Evolutionary conservation across 2,888 invertebrate genomes (phyloP).

Genomic region (Panorpa germanica): DNA sequence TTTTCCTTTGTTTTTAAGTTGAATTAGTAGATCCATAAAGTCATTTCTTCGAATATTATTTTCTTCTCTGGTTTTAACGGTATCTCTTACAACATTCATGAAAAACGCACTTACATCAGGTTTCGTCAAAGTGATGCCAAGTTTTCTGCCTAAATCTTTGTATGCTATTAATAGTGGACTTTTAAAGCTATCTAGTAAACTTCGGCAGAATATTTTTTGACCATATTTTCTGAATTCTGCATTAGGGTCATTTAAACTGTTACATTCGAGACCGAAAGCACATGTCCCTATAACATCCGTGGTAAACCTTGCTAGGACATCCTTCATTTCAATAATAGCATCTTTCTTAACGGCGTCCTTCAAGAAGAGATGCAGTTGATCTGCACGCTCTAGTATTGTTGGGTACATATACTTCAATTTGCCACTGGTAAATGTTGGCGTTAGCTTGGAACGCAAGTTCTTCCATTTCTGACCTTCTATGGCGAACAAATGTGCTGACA

Average conservation of each 20-base stretch:
- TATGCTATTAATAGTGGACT: neutral
- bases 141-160: constrained; percentile 6
- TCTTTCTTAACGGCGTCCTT: constrained; percentile 1
- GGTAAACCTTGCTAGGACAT: constrained; percentile 34
- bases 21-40: constrained; percentile 18
- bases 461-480: constrained; percentile 24
- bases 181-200: neutral
- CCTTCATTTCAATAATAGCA: constrained; percentile 17
- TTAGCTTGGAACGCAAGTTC: constrained; percentile 17
- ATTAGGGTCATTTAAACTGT: constrained; percentile 31
- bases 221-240: constrained; percentile 31
- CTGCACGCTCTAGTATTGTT: constrained; percentile 5
- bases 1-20: constrained; percentile 14
- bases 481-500: constrained; percentile 23
- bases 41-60: constrained; percentile 16
- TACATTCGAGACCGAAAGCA: constrained; percentile 38
- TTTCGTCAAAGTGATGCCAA: neutral
- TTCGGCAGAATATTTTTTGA: constrained; percentile 13
- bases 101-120: constrained; percentile 12
- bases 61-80: constrained; percentile 13
- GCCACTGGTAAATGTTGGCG: constrained; percentile 17
- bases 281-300: constrained; percentile 41
- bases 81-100: constrained; percentile 11
- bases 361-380: constrained; percentile 8
- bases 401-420: constrained; percentile 11